Percentiles rank a stretch among this genome's conserved stretches.
Conservation (phyloP, 2,797 vertebrate species). For the Lacerta bilineata region DNA sequence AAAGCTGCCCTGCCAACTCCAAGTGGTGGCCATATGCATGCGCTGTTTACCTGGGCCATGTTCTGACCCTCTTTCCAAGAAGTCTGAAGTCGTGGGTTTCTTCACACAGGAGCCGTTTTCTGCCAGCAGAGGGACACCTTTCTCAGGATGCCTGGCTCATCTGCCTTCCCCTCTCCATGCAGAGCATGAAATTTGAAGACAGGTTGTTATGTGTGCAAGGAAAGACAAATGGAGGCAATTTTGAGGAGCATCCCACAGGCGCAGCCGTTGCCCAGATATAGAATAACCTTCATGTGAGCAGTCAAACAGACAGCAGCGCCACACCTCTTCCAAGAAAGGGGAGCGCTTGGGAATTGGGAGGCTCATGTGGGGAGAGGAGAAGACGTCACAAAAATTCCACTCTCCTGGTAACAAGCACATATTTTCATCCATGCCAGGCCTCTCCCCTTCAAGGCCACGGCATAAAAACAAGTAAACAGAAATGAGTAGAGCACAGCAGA, state of each 20-base stretch:
- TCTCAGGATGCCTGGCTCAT: too few relatives aligned
- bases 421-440: not conserved
- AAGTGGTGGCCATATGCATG: too few relatives aligned
- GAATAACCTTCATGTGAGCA: not conserved
- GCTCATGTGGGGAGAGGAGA: not conserved
- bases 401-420: not conserved
- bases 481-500: not conserved
- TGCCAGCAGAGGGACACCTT: constrained; percentile 22
- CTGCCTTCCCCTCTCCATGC: not conserved
- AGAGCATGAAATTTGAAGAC: not conserved
- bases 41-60: too few relatives aligned
- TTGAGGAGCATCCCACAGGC: not conserved
- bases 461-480: not conserved
- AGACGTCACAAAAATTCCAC: not conserved
- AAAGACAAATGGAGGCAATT: constrained; percentile 28
- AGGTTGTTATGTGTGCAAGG: not conserved
- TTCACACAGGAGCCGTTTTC: not conserved
- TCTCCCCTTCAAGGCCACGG: not conserved
- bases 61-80: not conserved
- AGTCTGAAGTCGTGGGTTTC: too few relatives aligned
- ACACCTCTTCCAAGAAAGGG: not conserved
- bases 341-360: too few relatives aligned
- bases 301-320: not conserved
- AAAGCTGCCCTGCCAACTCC: too few relatives aligned
- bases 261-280: not conserved